phyloP scores from a whole-genome alignment of 2,888 invertebrate species.

The Sycophila texana region DNA sequence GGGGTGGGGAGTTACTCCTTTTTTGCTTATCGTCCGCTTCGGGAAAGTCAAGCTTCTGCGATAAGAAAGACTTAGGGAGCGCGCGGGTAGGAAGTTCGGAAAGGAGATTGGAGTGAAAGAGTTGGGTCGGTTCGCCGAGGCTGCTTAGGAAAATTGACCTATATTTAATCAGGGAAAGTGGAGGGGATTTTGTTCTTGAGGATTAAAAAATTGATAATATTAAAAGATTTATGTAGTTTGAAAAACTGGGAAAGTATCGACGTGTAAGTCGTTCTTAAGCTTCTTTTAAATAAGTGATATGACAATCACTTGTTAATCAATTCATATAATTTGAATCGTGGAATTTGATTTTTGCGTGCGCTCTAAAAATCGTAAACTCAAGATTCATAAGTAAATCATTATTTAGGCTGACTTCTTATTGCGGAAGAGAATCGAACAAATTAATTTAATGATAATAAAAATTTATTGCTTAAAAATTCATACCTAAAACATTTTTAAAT shows the following conservation, averaged over 20 bases:
- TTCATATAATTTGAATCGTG: too few relatives aligned
- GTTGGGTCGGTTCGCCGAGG: background rate
- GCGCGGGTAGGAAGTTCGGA: background rate
- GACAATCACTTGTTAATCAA: too few relatives aligned
- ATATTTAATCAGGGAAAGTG: too few relatives aligned
- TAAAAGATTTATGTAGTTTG: background rate
- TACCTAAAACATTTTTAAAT: too few relatives aligned
- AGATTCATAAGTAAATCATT: too few relatives aligned
- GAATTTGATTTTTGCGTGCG: too few relatives aligned
- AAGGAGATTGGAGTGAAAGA: slow-evolving; percentile 6
- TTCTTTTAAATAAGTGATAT: too few relatives aligned
- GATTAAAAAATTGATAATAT: too few relatives aligned
- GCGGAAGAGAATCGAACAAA: background rate
- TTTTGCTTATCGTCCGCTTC: slow-evolving; percentile 1
- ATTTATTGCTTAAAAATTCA: too few relatives aligned
- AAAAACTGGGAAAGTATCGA: too few relatives aligned
- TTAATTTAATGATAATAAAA: background rate
- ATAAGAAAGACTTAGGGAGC: background rate
- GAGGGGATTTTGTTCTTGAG: background rate
- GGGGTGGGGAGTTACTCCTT: background rate
- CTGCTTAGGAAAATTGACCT: background rate
- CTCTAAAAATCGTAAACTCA: too few relatives aligned
- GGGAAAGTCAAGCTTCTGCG: slow-evolving; percentile 1
- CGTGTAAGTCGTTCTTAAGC: too few relatives aligned
- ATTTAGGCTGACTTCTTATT: background rate